Conservation (phyloP, 2,888 invertebrate species). For the Punctoribates punctum region DNA sequence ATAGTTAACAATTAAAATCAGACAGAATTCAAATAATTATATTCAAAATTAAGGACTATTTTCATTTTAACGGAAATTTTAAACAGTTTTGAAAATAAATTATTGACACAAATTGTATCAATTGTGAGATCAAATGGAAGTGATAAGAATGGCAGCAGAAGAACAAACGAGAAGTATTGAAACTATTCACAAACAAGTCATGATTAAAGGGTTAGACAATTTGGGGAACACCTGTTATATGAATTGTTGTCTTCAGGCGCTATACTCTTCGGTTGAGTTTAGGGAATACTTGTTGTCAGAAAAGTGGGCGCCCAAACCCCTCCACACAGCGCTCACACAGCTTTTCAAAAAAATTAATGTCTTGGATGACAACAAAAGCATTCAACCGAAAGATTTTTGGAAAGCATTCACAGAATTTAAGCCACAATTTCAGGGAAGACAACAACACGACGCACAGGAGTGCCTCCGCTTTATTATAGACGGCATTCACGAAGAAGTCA, state of each 20-base stretch:
- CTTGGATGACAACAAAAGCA: neutral
- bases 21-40: no score
- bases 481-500: slow-evolving; percentile 85
- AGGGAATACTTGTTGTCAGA: neutral
- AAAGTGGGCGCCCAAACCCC: neutral
- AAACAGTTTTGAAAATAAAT: no score
- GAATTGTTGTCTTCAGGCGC: neutral
- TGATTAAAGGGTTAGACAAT: neutral
- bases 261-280: neutral
- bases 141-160: neutral
- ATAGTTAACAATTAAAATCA: no score
- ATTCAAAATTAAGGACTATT: no score
- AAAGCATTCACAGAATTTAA: neutral
- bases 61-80: no score
- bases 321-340: neutral
- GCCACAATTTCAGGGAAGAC: neutral
- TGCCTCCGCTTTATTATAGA: slow-evolving; percentile 81
- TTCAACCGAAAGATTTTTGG: neutral
- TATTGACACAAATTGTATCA: no score
- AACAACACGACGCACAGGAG: slow-evolving; percentile 84
- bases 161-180: neutral
- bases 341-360: neutral
- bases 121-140: neutral
- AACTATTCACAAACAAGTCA: neutral
- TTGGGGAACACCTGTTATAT: slow-evolving; percentile 12